Conservation (phyloP, 92 coral and sea anemone genomes). For the Pocillopora meandrina region DNA sequence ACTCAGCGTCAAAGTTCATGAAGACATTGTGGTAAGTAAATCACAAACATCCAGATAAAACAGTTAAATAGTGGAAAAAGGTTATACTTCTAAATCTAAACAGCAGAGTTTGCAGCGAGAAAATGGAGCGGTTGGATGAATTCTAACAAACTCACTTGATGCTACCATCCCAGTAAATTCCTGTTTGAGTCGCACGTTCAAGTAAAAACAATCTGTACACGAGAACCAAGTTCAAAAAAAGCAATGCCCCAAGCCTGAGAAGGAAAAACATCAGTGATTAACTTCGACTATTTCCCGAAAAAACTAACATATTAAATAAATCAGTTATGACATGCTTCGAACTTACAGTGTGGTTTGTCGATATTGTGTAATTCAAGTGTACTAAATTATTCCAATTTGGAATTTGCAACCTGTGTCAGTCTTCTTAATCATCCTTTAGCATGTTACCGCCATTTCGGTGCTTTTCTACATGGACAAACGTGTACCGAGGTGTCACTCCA, state of each 20-base stretch:
- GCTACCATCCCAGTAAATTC: constrained; percentile 57
- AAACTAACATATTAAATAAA: not conserved
- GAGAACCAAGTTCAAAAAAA: constrained; percentile 77
- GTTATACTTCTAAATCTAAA: too few species aligned
- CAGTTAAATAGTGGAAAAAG: too few species aligned
- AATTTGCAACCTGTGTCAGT: too few species aligned
- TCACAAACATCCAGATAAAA: too few species aligned
- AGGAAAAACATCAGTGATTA: constrained; percentile 1
- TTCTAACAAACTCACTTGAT: constrained; percentile 45
- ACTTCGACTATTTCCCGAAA: not conserved
- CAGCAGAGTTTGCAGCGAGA: too few species aligned
- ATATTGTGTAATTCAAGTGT: too few species aligned
- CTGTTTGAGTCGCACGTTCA: constrained; percentile 71
- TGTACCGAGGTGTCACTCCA: too few species aligned
- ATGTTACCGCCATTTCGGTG: too few species aligned
- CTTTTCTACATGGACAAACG: too few species aligned
- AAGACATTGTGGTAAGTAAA: too few species aligned
- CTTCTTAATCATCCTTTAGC: too few species aligned
- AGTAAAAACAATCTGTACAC: constrained; percentile 82
- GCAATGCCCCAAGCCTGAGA: constrained; percentile 68
- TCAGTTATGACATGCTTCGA: not conserved
- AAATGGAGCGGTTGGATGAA: not conserved
- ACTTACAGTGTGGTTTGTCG: not conserved
- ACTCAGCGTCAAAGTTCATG: not conserved
- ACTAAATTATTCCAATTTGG: too few species aligned